A percentile compares a stretch with the other conserved stretches of the same genome.
Conservation (phyloP, 1,140 invertebrate genomes). For the Drosophila melanogaster region DNA sequence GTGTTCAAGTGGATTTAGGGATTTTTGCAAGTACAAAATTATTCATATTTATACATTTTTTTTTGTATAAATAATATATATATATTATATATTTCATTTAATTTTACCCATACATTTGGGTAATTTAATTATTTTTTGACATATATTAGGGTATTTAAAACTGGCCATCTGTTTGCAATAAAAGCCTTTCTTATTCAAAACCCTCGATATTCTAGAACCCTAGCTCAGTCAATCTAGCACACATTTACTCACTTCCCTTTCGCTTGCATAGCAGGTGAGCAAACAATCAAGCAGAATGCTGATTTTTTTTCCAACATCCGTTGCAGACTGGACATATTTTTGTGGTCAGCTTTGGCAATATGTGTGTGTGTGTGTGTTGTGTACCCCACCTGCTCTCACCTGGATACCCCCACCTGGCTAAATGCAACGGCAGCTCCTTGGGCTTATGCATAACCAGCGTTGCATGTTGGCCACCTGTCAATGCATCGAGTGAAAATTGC, state of each 20-base stretch:
- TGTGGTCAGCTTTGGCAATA: conserved; percentile 43
- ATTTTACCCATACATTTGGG: no score
- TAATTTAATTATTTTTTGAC: no score
- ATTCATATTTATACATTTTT: no score
- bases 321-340: conserved; percentile 44
- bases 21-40: no score
- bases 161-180: background rate
- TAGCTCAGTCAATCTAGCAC: conserved; percentile 9
- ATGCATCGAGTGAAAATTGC: conserved; percentile 76
- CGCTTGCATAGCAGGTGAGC: conserved; percentile 46
- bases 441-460: conserved; percentile 19
- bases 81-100: no score
- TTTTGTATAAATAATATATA: no score
- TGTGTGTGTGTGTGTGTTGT: background rate
- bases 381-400: conserved; percentile 14
- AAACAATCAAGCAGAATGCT: conserved; percentile 56
- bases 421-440: conserved; percentile 7
- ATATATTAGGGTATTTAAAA: conserved; percentile 3
- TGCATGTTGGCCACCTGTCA: conserved; percentile 66
- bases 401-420: conserved; percentile 2
- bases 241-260: conserved; percentile 17
- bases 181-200: background rate
- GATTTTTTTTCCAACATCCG: conserved; percentile 57
- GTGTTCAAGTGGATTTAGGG: no score
- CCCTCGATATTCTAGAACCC: conserved; percentile 26